These are phyloP conservation scores for Botrylloides violaceus DNA, from an alignment of 23 tunicate species.

Conservation along the genomic window DNA sequence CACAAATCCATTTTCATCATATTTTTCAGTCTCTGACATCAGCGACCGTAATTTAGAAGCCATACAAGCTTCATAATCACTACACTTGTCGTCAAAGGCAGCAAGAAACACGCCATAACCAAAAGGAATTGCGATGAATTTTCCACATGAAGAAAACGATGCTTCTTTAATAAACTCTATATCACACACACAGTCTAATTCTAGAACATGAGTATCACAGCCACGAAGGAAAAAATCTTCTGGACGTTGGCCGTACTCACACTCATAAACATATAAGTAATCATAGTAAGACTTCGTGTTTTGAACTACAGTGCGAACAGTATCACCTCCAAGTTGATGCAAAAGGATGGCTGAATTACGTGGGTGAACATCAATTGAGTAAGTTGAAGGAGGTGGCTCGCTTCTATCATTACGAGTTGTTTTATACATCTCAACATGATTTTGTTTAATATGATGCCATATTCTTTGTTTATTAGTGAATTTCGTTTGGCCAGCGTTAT, in stretches of 20 bases:
- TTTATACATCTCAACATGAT: background rate
- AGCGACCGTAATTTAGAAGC: constrained; percentile 1
- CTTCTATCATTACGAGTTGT: background rate
- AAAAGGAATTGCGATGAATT: constrained; percentile 53
- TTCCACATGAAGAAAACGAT: constrained; percentile 70
- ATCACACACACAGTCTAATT: background rate
- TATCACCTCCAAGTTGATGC: constrained; percentile 1
- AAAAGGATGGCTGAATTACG: constrained; percentile 46
- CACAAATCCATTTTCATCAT: constrained; percentile 2
- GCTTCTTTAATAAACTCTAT: constrained; percentile 51
- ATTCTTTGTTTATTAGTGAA: background rate
- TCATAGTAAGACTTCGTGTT: constrained; percentile 12
- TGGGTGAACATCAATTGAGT: constrained; percentile 70
- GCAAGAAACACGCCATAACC: constrained; percentile 54
- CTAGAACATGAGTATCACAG: constrained; percentile 9
- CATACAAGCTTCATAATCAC: constrained; percentile 58
- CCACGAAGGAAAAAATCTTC: constrained; percentile 3
- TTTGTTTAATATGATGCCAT: background rate
- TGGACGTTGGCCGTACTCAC: background rate
- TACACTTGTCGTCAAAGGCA: constrained; percentile 20
- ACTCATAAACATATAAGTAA: background rate
- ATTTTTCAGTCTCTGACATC: background rate
- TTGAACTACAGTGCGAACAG: constrained; percentile 11
- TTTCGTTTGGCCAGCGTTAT: background rate
- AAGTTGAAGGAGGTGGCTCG: constrained; percentile 5